Conservation (phyloP, 2,113 vertebrate genomes). For the Antechinus flavipes region DNA sequence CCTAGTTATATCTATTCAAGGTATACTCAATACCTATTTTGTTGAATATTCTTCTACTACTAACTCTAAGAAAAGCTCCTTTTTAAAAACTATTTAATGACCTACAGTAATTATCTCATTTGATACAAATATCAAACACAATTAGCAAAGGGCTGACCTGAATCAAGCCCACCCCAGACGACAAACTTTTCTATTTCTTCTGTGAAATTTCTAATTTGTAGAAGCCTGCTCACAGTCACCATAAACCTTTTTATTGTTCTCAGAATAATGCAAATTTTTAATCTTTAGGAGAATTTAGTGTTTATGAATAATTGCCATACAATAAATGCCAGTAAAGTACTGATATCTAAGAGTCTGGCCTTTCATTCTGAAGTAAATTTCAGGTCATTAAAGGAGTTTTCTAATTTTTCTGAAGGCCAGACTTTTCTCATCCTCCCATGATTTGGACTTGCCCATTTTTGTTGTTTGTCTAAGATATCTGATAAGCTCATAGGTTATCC, state of each 20-base stretch:
- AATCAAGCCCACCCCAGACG: background rate
- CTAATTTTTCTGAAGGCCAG: background rate
- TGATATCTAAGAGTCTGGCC: background rate
- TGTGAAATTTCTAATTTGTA: background rate
- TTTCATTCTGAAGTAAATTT: background rate
- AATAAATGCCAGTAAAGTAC: background rate
- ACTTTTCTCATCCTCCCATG: background rate
- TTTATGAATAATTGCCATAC: background rate
- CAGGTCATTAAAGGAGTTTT: background rate
- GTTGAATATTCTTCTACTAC: background rate
- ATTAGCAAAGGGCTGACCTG: background rate
- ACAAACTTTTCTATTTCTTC: background rate
- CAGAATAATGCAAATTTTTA: background rate
- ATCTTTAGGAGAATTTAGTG: background rate
- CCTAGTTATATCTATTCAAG: background rate
- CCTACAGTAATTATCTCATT: background rate
- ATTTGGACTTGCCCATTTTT: background rate
- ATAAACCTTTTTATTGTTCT: background rate
- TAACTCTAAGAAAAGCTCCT: background rate
- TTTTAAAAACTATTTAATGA: background rate
- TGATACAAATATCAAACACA: background rate
- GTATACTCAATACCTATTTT: background rate
- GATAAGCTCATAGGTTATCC: background rate
- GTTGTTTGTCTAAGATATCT: background rate
- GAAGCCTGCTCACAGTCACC: background rate